Percentiles rank a stretch among this genome's conserved stretches.
phyloP scores from a whole-genome alignment of 2,888 invertebrate genomes.

The Barypeithes pellucidus region DNA sequence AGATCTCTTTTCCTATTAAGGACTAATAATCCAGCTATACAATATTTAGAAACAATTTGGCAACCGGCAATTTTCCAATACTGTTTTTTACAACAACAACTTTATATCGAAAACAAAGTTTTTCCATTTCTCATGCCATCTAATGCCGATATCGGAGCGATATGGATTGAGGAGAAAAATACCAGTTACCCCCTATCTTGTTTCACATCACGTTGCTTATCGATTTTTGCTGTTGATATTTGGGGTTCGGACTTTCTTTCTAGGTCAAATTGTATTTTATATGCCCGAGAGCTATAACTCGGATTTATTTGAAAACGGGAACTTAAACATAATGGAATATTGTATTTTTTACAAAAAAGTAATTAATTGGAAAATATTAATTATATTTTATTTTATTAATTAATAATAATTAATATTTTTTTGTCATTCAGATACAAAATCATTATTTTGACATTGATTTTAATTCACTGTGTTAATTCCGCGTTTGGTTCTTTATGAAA shows the following conservation, averaged over 20 bases:
- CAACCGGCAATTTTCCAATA: constrained; percentile 5
- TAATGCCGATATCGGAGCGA: constrained; percentile 62
- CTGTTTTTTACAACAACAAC: constrained; percentile 1
- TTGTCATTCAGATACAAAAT: too few species aligned
- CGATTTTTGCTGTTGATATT: constrained; percentile 41
- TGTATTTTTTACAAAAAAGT: too few species aligned
- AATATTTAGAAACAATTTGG: neutral
- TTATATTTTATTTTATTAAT: too few species aligned
- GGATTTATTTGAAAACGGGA: constrained; percentile 6
- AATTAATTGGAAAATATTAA: too few species aligned
- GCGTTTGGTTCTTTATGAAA: too few species aligned
- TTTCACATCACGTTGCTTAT: constrained; percentile 35
- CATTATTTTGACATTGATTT: too few species aligned
- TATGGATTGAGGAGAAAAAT: constrained; percentile 57
- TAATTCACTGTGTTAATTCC: too few species aligned
- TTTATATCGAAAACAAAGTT: constrained; percentile 56
- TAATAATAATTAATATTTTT: too few species aligned
- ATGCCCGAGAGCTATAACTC: constrained; percentile 12
- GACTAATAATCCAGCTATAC: neutral
- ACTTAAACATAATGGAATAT: neutral
- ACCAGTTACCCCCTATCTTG: constrained; percentile 36
- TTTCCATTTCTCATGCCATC: constrained; percentile 65
- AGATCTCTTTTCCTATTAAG: too few species aligned
- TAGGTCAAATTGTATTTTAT: constrained; percentile 31
- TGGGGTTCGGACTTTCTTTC: constrained; percentile 28